Percentiles rank a stretch among this genome's conserved stretches.
These are phyloP conservation scores for Eudyptes chrysolophus DNA, from an alignment of 2,113 vertebrate species.

Conservation along the genomic window DNA sequence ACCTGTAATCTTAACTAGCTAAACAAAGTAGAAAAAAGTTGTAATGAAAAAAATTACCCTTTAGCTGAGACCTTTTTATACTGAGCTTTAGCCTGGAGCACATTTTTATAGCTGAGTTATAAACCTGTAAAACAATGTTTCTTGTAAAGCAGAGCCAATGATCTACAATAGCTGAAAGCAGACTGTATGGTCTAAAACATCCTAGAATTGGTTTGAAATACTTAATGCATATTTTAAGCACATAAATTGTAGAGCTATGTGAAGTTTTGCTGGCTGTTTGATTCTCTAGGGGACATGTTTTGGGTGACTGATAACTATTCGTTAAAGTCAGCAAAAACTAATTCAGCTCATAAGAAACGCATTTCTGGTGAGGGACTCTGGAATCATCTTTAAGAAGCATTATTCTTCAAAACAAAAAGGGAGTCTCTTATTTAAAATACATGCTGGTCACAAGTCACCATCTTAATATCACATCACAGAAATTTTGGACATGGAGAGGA, in stretches of 20 bases:
- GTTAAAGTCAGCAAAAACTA: slow-evolving; percentile 51
- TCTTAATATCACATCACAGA: not conserved
- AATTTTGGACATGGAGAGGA: not conserved
- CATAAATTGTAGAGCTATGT: slow-evolving; percentile 13
- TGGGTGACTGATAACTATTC: slow-evolving; percentile 14
- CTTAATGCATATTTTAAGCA: slow-evolving; percentile 34
- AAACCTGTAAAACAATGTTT: slow-evolving; percentile 52
- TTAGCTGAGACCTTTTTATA: slow-evolving; percentile 10
- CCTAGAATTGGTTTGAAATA: slow-evolving; percentile 54
- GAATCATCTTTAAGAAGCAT: not conserved
- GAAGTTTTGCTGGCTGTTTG: not conserved
- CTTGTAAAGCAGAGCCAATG: slow-evolving; percentile 40
- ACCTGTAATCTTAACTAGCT: not conserved
- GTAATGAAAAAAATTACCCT: not conserved
- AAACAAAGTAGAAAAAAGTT: not conserved
- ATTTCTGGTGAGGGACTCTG: not conserved
- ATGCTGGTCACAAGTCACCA: not conserved
- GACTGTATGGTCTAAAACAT: slow-evolving; percentile 46
- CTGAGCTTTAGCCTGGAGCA: slow-evolving; percentile 20
- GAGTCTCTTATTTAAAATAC: not conserved
- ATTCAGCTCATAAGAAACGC: not conserved
- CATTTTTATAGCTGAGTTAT: slow-evolving; percentile 41
- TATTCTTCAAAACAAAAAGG: not conserved
- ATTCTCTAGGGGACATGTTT: not conserved
- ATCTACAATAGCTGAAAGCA: slow-evolving; percentile 46